phyloP scores from a whole-genome alignment of 2,113 vertebrate species.

The Epinephelus cyanopodus region DNA sequence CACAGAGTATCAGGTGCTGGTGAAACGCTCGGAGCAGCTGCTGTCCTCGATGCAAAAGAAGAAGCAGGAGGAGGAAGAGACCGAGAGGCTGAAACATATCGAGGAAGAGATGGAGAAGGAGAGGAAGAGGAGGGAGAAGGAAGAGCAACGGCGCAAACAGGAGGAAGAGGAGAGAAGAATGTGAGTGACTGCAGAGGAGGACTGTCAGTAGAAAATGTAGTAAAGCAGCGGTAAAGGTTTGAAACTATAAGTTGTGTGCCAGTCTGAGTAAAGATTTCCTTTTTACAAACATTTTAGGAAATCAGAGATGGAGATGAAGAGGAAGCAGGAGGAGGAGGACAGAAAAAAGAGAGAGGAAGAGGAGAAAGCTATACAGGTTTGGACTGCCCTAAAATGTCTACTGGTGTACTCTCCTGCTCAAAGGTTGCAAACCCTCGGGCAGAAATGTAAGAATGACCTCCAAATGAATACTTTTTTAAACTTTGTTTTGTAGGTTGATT shows the following conservation, averaged over 20 bases:
- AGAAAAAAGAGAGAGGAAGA: conserved; percentile 94
- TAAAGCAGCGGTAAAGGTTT: background rate
- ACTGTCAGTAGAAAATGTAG: background rate
- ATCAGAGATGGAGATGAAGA: conserved; percentile 95
- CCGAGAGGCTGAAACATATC: conserved; percentile 91
- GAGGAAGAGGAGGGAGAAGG: conserved; percentile 89
- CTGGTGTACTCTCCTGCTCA: background rate
- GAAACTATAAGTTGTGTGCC: background rate
- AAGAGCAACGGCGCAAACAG: conserved; percentile 89
- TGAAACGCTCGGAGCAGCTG: conserved; percentile 92
- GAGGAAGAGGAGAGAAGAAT: conserved; percentile 93
- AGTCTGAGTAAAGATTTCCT: background rate
- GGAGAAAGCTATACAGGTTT: conserved; percentile 93
- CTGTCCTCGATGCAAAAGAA: conserved; percentile 94
- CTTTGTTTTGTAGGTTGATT: background rate
- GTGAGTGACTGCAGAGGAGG: conserved; percentile 80
- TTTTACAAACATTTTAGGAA: conserved; percentile 85
- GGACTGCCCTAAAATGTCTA: background rate
- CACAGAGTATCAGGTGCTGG: conserved; percentile 90
- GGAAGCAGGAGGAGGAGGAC: conserved; percentile 96
- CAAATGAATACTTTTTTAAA: background rate
- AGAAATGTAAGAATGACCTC: background rate
- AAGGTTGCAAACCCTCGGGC: background rate
- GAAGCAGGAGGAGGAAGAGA: conserved; percentile 95
- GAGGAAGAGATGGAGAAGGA: conserved; percentile 97